Evolutionary conservation across 2,113 vertebrate genomes (phyloP).

Genomic region (Cottus gobio): DNA sequence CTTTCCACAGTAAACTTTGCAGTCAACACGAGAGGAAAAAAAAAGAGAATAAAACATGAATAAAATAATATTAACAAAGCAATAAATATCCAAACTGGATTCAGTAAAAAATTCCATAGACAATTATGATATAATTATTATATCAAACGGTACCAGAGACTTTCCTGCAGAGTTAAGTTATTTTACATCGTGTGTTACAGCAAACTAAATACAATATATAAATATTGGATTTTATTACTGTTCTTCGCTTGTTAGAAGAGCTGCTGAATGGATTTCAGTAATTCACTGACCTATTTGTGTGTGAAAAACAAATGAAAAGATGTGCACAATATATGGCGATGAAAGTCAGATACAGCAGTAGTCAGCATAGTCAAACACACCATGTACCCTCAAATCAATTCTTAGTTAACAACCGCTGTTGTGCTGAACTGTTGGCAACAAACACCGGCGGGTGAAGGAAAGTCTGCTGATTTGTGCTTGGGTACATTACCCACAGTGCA

Average conservation of each 20-base stretch:
- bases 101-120: not conserved
- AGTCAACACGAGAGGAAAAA: not conserved
- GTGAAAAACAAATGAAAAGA: slow-evolving; percentile 27
- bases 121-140: not conserved
- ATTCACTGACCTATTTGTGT: not conserved
- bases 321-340: not conserved
- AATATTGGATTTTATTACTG: not conserved
- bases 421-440: slow-evolving; percentile 7
- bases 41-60: not conserved
- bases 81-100: slow-evolving; percentile 23
- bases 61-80: slow-evolving; percentile 5
- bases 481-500: slow-evolving; percentile 4
- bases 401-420: not conserved
- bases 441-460: not conserved
- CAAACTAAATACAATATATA: not conserved
- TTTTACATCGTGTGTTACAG: slow-evolving; percentile 15
- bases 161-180: not conserved
- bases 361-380: slow-evolving; percentile 10
- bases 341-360: slow-evolving; percentile 5
- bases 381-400: slow-evolving; percentile 4
- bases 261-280: not conserved
- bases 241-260: slow-evolving; percentile 9
- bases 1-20: not conserved
- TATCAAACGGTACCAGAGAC: not conserved
- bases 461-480: slow-evolving; percentile 30